These are phyloP conservation scores for Danio tinwini DNA, from an alignment of 2,797 vertebrate species.

Conservation along the genomic window DNA sequence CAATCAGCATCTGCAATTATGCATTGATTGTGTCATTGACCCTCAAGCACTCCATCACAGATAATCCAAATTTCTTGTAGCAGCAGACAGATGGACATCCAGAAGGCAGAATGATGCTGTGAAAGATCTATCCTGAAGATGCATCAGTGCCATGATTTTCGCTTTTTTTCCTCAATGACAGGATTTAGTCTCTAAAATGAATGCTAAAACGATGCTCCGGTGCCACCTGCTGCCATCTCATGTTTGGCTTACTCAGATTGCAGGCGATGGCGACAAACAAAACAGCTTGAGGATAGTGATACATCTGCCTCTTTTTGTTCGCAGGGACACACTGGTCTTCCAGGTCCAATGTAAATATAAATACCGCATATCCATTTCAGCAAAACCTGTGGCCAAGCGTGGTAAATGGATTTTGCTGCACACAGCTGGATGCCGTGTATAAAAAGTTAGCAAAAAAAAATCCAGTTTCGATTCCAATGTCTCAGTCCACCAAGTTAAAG, in stretches of 20 bases:
- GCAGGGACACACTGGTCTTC: neutral
- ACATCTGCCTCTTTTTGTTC: slow-evolving; percentile 22
- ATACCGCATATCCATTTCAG: slow-evolving; percentile 11
- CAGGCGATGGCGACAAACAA: slow-evolving; percentile 11
- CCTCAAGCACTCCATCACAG: slow-evolving; percentile 14
- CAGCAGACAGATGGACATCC: slow-evolving; percentile 38
- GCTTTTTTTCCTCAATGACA: slow-evolving; percentile 23
- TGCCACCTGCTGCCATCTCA: slow-evolving; percentile 40
- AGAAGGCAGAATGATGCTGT: slow-evolving; percentile 27
- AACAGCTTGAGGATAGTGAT: slow-evolving; percentile 29
- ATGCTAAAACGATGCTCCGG: slow-evolving; percentile 9
- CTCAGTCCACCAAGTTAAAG: slow-evolving; percentile 62
- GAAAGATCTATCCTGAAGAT: slow-evolving; percentile 17
- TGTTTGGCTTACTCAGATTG: slow-evolving; percentile 16
- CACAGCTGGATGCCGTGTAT: neutral
- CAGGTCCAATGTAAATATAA: slow-evolving; percentile 21
- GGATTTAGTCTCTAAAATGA: slow-evolving; percentile 21
- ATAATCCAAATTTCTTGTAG: slow-evolving; percentile 14
- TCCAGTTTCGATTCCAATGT: neutral
- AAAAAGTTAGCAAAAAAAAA: neutral
- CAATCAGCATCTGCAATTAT: slow-evolving; percentile 31
- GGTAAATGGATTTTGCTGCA: neutral
- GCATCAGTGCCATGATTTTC: neutral
- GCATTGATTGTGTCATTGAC: slow-evolving; percentile 38
- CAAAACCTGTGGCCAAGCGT: neutral